Base-by-base conservation (phyloP, 37 sponge, comb jelly and placozoan genomes). In the Cliona cf. orientalis region DNA sequence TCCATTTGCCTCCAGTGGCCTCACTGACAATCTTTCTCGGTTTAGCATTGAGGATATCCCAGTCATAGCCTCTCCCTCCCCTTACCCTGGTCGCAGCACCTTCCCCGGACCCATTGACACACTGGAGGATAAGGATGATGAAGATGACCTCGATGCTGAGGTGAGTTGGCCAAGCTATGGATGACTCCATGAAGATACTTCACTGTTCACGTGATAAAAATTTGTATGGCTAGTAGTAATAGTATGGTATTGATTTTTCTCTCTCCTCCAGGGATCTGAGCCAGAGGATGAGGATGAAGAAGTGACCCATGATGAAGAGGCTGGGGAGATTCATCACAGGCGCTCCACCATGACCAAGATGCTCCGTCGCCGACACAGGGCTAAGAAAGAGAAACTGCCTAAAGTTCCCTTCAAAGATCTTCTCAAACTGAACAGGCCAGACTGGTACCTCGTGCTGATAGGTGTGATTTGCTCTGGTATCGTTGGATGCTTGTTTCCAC, bases 371-470 rank as follows among this genome's bases (percentile, higher is more conserved):
- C 25, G 63, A 25, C 22, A 28, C 5, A 11, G 63, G 63, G 39
- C 60, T 1, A 32, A 79, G 38, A 5, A 33, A 25, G 37, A 43
- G 25, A 46, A 53, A 21, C 67, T 49, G 5, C 43, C 33, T 1
- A 17, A 23, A 2, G 60, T 85, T 23, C 45, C 76, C 4, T 76
- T 86, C 34, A 71, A 11, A 61, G 80, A 91, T 42, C 66, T 95
- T 12, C 56, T 91, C 21, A 74, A 60, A 7, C 67, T 95, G 41
- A 95, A 95, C 75, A 33, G 28, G 17, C 94, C 93, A 12, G 96
- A 95, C 49, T 95, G 93, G 94, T 56, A 55, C 31, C 43, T 87
- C 29, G 88, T 95, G 42, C 39, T 92, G 33, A 22, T 64, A 0
- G 96, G 96, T 17, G 64, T 83, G 21, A 32, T 92, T 2, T 32